Base-by-base conservation (phyloP, 2,888 invertebrate genomes). In the Boloria selene region DNA sequence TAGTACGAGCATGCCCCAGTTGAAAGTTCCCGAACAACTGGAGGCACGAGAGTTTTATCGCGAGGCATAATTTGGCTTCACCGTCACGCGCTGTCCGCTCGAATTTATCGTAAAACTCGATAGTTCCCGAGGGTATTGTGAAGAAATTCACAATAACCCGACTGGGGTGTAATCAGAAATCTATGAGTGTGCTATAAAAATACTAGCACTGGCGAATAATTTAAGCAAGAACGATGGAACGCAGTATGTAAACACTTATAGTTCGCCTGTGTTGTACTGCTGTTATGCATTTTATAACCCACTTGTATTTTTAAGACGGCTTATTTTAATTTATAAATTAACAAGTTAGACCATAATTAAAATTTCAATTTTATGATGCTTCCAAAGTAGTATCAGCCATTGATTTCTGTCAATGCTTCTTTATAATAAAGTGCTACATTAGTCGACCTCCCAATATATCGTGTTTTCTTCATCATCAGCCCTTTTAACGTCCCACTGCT, bases 11-110 rank as follows among this genome's bases (percentile, higher is more conserved):
- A 79, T 82, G 81, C 82, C 79, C 82, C 79, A 84, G 76, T 84
- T 81, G 81, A 80, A 76, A 78, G 77, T 82, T 81, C 73, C 70
- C 67, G 78, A 76, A 79, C 80, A 81, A 85, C 82, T 79, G 79
- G 79, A 79, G 79, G 83, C 84, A 84, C 80, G 84, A 83, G 80
- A 77, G 77, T 80, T 83, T 83, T 87, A 88, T 87, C 86, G 81
- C 78, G 68, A 74, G 76, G 80, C 83, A 86, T 85, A 85, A 85
- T 87, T 87, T 81, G 85, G 84, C 75, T 79, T 79, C 75, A 72
- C 76, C 85, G 82, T 85, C 87, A 85, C 86, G 85, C 84, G 81
- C 81, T 77, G 77, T 78, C 75, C 79, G 78, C 76, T 76, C 76
- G 79, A 77, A 77, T 82, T 85, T 85, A 86, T 84, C 85, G 80